These are phyloP conservation scores for Sus cebifrons DNA, from an alignment of 2,797 vertebrate species.

Conservation along the genomic window DNA sequence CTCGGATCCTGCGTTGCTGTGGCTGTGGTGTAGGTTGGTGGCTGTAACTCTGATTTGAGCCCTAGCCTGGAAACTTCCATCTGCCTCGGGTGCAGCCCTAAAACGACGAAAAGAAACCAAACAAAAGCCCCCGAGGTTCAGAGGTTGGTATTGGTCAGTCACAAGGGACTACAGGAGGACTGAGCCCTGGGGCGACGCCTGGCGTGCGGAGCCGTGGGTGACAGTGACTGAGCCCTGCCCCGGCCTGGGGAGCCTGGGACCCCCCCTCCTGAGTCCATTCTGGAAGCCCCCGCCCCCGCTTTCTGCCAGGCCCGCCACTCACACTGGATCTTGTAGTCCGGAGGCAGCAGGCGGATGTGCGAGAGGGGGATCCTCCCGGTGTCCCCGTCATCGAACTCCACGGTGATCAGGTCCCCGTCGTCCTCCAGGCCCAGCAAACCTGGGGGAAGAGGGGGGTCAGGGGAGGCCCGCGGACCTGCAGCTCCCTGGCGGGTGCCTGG, in stretches of 20 bases:
- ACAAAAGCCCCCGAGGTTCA: too few relatives aligned
- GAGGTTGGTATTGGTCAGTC: background rate
- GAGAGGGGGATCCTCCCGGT: conserved; percentile 98
- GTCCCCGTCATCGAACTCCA: conserved; percentile 99
- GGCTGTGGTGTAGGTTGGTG: too few relatives aligned
- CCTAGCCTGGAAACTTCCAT: too few relatives aligned
- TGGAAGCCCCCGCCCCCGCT: background rate
- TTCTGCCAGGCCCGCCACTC: conserved; percentile 86
- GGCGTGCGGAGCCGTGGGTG: rapidly evolving
- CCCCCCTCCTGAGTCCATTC: too few relatives aligned
- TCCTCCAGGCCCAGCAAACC: conserved; percentile 96
- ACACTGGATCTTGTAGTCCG: conserved; percentile 99
- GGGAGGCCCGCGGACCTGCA: rapidly evolving
- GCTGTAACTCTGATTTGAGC: too few relatives aligned
- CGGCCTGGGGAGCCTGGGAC: background rate
- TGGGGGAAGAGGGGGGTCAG: conserved; percentile 79
- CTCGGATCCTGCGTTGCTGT: too few relatives aligned
- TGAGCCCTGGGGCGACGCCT: rapidly evolving
- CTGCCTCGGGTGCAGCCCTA: too few relatives aligned
- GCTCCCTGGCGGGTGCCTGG: rapidly evolving
- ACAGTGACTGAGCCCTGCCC: background rate
- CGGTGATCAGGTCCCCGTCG: conserved; percentile 97
- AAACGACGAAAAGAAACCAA: too few relatives aligned
- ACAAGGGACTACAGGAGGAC: rapidly evolving
- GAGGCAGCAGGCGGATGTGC: conserved; percentile 97